phyloP scores from a whole-genome alignment of 2,113 vertebrate species.

The Puma concolor region DNA sequence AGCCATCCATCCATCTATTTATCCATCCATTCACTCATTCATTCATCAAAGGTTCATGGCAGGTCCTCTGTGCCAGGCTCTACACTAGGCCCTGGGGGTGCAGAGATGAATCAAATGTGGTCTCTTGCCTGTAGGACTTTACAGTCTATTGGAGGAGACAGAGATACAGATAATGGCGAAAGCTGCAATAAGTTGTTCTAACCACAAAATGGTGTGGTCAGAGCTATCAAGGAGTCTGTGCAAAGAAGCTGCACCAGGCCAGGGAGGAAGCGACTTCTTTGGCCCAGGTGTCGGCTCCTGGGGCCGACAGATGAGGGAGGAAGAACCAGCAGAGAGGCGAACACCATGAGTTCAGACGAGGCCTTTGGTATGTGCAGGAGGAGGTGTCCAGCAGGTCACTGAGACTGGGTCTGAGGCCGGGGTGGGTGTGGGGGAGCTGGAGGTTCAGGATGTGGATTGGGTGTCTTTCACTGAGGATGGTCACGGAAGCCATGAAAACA shows the following conservation, averaged over 20 bases:
- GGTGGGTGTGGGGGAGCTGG: neutral
- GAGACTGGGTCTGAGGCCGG: neutral
- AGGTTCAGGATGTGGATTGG: neutral
- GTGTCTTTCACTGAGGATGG: neutral
- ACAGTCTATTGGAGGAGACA: neutral
- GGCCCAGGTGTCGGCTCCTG: neutral
- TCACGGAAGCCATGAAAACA: neutral
- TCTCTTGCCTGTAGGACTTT: neutral
- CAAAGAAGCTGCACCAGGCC: neutral
- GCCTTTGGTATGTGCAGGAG: neutral
- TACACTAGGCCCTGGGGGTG: neutral
- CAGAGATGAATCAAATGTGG: neutral
- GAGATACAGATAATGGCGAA: neutral
- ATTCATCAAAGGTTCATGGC: neutral
- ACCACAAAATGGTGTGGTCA: neutral
- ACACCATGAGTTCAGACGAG: neutral
- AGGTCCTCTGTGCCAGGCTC: neutral
- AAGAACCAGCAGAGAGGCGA: neutral
- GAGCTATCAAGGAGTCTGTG: neutral
- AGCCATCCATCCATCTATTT: neutral
- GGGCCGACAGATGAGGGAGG: neutral
- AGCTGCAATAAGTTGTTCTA: neutral
- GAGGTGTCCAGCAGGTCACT: neutral
- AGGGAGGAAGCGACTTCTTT: neutral
- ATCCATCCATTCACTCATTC: neutral